These are phyloP conservation scores for Metridium senile DNA, from an alignment of 92 coral and sea anemone species.

Conservation along the genomic window DNA sequence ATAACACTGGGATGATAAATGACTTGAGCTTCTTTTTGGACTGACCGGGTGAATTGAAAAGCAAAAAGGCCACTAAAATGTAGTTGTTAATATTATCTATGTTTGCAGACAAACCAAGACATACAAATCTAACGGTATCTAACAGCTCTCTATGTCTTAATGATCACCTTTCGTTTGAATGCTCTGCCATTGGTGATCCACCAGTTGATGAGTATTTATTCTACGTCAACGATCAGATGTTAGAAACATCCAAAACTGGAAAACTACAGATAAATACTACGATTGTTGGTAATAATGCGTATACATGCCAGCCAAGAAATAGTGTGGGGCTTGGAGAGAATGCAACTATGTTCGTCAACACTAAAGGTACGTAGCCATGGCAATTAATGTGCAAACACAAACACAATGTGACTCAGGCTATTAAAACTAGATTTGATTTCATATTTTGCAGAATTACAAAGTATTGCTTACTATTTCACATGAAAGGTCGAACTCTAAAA, in stretches of 20 bases:
- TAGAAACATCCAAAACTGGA: not conserved
- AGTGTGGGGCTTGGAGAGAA: slow-evolving; percentile 10
- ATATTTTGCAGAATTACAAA: too few species aligned
- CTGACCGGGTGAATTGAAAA: too few species aligned
- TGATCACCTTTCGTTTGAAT: not conserved
- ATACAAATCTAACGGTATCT: not conserved
- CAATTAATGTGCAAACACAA: not conserved
- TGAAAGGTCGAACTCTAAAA: too few species aligned
- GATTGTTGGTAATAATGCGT: not conserved
- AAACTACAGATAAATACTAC: not conserved
- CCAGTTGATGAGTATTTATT: not conserved
- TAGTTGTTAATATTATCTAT: too few species aligned
- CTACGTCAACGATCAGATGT: not conserved
- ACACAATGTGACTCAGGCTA: not conserved
- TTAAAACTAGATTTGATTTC: not conserved
- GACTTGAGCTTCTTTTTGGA: too few species aligned
- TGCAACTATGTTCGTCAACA: not conserved
- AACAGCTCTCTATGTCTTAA: slow-evolving; percentile 4
- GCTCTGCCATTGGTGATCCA: not conserved
- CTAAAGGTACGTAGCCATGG: not conserved
- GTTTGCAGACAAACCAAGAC: slow-evolving; percentile 1
- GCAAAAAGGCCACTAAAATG: too few species aligned
- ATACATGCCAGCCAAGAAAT: not conserved
- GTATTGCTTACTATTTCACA: too few species aligned
- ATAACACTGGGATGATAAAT: too few species aligned